Base-by-base conservation (phyloP, 2,888 invertebrate species). In the Eupsilia transversa region DNA sequence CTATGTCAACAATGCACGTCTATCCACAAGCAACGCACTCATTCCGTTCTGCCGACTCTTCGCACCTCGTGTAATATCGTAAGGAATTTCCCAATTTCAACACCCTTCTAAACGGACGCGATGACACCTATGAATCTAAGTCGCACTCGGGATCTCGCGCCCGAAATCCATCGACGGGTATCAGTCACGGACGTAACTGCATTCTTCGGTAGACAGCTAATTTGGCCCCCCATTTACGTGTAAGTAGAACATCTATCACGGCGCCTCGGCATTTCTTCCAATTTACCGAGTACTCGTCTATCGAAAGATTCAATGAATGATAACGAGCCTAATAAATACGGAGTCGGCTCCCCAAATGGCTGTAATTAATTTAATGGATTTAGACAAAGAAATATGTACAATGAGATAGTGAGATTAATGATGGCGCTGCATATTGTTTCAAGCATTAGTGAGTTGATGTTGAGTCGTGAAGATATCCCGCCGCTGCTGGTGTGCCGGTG, bases 291-390 rank as follows among this genome's bases (percentile, higher is more conserved):
- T 91, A 91, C 91, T 90, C 91, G 91, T 91, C 94, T 94, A 94
- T 94, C 93, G 92, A 91, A 93, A 95, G 96, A 96, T 96, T 95
- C 96, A 95, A 96, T 95, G 96, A 95, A 95, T 94, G 96, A 96
- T 96, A 96, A 96, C 95, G 96, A 95, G 94, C 92, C 94, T 96
- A 96, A 96, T 96, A 96, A 96, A 96, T 96, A 95, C 95, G 91
- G 90, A 94, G 93, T 93, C 94, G 94, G 93, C 94, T 94, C 95
- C 94, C 93, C 92, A 93, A 95, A 96, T 94, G 93, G 92, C 91
- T 90, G 94, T 96, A 96, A 96, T 96, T 96, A 96, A 96, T 96
- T 95, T 96, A 96, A 96, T 96, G 96, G 95, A 95, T 96, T 96
- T 95, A 95, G 95, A 96, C 96, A 96, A 96, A 95, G 96, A 96